Evolutionary conservation across 1,140 invertebrate species (phyloP).

Genomic region (Melitaea cinxia): DNA sequence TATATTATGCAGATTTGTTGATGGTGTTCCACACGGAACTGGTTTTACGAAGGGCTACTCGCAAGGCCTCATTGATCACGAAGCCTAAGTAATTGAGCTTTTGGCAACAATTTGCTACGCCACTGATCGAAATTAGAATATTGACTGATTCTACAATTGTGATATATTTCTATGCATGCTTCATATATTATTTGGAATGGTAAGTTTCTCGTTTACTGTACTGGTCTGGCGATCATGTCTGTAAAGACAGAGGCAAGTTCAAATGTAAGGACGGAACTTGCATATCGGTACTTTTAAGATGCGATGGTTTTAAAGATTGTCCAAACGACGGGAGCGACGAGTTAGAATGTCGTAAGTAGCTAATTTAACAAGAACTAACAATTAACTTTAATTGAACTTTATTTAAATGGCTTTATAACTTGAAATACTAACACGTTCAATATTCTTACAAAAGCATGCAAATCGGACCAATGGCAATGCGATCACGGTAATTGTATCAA

Average conservation of each 20-base stretch:
- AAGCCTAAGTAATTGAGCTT: too few relatives aligned
- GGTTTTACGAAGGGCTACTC: too few relatives aligned
- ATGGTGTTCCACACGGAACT: too few relatives aligned
- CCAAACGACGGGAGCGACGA: slow-evolving; percentile 82
- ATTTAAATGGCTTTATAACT: neutral
- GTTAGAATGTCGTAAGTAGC: slow-evolving; percentile 82
- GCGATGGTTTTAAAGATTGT: slow-evolving; percentile 82
- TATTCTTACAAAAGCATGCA: slow-evolving; percentile 78
- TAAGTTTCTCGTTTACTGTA: slow-evolving; percentile 59
- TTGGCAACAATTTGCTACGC: too few relatives aligned
- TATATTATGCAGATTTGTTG: too few relatives aligned
- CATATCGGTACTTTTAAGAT: slow-evolving; percentile 85
- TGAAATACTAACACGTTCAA: slow-evolving; percentile 36
- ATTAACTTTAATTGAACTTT: slow-evolving; percentile 31
- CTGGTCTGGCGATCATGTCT: slow-evolving; percentile 70
- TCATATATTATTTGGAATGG: slow-evolving; percentile 45
- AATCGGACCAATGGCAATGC: slow-evolving; percentile 83
- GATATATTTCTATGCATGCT: slow-evolving; percentile 45
- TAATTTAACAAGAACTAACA: neutral
- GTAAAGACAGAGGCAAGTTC: slow-evolving; percentile 65
- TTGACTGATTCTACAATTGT: slow-evolving; percentile 5
- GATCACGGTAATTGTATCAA: slow-evolving; percentile 85
- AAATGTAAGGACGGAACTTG: slow-evolving; percentile 86
- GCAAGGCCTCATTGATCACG: too few relatives aligned
- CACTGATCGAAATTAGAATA: too few relatives aligned